Evolutionary conservation across 1,140 invertebrate species (phyloP).

Genomic region (Drosophila ohnishii): DNA sequence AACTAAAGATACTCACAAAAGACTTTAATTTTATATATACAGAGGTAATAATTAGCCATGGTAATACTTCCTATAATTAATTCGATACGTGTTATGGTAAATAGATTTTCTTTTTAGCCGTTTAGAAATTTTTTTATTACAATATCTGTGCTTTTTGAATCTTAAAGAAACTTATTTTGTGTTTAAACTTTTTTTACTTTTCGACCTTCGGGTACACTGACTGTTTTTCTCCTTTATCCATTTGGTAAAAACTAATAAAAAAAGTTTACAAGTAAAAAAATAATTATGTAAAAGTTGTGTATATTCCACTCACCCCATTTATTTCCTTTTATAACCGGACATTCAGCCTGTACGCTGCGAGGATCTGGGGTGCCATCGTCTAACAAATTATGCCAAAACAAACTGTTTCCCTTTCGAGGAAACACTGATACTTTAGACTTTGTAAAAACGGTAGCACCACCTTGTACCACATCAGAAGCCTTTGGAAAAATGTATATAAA

Average conservation of each 20-base stretch:
- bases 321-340: constrained; percentile 96
- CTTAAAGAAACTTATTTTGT: background rate
- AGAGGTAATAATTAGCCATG: background rate
- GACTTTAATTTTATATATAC: background rate
- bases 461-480: constrained; percentile 96
- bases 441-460: constrained; percentile 97
- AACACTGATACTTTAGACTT: constrained; percentile 90
- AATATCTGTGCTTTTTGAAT: background rate
- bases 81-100: background rate
- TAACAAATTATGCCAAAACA: constrained; percentile 97
- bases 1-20: background rate
- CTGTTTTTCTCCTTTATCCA: constrained; percentile 7
- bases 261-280: background rate
- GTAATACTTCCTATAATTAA: background rate
- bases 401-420: constrained; percentile 94
- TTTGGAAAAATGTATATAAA: constrained; percentile 76
- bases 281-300: background rate
- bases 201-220: background rate
- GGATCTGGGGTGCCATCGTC: constrained; percentile 94
- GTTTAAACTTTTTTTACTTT: background rate
- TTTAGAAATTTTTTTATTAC: background rate
- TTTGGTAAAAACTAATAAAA: constrained; percentile 42
- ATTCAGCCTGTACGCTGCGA: constrained; percentile 95
- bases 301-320: constrained; percentile 90
- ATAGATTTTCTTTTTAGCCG: background rate